phyloP scores from a whole-genome alignment of 2,113 vertebrate species.

The Harpagus bidentatus region DNA sequence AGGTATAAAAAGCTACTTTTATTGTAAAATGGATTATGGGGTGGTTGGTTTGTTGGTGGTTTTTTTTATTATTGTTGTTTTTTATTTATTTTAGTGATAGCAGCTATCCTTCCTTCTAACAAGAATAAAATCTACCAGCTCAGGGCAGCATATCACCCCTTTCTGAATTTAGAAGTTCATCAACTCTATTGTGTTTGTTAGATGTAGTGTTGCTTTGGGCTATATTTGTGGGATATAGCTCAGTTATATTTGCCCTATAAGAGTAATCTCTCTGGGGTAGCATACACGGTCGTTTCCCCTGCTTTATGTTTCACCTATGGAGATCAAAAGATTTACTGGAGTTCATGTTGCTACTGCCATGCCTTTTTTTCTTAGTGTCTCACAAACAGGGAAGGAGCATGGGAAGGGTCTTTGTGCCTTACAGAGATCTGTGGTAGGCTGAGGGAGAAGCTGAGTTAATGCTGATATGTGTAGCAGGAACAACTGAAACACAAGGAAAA shows the following conservation, averaged over 20 bases:
- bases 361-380: background rate
- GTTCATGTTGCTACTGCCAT: background rate
- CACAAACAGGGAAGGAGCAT: background rate
- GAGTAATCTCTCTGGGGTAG: background rate
- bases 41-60: rapidly evolving
- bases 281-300: background rate
- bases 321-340: background rate
- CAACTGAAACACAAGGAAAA: background rate
- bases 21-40: background rate
- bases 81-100: background rate
- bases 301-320: background rate
- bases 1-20: background rate
- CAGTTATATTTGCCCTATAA: background rate
- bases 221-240: background rate
- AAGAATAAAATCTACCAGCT: background rate
- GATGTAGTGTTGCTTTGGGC: background rate
- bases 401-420: background rate
- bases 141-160: background rate
- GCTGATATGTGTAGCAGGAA: background rate
- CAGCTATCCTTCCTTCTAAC: background rate
- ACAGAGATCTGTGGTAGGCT: background rate
- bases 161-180: background rate
- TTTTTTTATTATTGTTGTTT: background rate
- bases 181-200: background rate
- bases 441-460: background rate